Conservation (phyloP, 1,140 invertebrate genomes). For the Formica exsecta region DNA sequence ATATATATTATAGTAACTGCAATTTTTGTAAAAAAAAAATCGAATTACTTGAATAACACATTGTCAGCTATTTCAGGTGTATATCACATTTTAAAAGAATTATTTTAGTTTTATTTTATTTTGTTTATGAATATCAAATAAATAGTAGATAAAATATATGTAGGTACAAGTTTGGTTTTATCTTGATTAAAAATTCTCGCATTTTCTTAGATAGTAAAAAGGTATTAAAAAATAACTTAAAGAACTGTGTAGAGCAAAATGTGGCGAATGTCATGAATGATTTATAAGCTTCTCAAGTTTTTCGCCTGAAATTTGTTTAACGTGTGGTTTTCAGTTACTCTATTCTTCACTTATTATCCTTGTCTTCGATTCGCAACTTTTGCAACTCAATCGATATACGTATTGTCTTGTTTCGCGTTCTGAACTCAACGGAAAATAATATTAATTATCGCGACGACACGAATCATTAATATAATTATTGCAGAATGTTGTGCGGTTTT, state of each 20-base stretch:
- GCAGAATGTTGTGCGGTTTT: not conserved
- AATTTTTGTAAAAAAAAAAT: not conserved
- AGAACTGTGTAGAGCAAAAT: not conserved
- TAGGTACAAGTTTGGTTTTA: not conserved
- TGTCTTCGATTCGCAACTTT: not conserved
- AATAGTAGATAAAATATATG: too few species aligned
- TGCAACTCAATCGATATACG: not conserved
- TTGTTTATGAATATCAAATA: too few species aligned
- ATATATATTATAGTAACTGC: not conserved
- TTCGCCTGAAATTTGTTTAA: conserved; percentile 7
- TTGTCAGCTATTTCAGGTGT: not conserved
- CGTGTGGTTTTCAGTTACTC: not conserved
- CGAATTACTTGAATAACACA: too few species aligned
- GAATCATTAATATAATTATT: not conserved
- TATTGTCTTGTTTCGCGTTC: not conserved
- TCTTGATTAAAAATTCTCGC: conserved; percentile 7
- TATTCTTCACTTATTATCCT: not conserved
- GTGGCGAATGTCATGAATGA: conserved; percentile 9
- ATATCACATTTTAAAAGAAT: not conserved
- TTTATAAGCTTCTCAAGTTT: conserved; percentile 4
- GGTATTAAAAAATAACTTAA: conserved; percentile 6
- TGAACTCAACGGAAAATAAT: not conserved
- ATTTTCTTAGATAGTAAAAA: not conserved
- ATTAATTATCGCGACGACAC: not conserved
- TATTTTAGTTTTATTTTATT: not conserved